These are phyloP conservation scores for Myzus persicae DNA, from an alignment of 1,140 invertebrate genomes.

Conservation along the genomic window DNA sequence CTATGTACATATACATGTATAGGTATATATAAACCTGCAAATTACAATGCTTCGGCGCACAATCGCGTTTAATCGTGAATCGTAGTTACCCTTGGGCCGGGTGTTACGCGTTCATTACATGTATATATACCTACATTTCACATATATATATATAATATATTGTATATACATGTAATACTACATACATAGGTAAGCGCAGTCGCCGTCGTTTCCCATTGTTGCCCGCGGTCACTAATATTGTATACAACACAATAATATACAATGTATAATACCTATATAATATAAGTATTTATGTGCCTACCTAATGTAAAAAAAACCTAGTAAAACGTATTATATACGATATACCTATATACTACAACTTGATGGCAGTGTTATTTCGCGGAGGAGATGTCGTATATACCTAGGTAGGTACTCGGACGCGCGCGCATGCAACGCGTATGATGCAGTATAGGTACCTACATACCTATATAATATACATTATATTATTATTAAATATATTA, in stretches of 20 bases:
- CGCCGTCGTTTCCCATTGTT: neutral
- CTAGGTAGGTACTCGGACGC: neutral
- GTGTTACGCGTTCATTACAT: neutral
- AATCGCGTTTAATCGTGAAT: neutral
- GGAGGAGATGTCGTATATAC: constrained; percentile 7
- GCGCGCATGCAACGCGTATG: neutral
- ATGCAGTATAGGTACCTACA: neutral
- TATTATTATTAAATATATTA: neutral
- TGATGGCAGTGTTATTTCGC: neutral
- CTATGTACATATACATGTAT: neutral
- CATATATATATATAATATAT: neutral
- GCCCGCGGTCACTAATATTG: neutral
- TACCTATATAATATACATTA: neutral
- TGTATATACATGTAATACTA: neutral
- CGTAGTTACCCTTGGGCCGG: constrained; percentile 21
- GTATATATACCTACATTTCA: neutral
- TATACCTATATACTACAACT: too few species aligned
- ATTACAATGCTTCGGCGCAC: neutral
- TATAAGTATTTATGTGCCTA: neutral
- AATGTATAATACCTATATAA: neutral
- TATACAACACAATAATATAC: neutral
- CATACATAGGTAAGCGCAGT: neutral
- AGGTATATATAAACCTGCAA: neutral
- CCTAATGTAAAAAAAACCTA: neutral
- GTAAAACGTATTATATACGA: neutral